Base-by-base conservation (phyloP, 2,113 vertebrate genomes). In the Amia ocellicauda region DNA sequence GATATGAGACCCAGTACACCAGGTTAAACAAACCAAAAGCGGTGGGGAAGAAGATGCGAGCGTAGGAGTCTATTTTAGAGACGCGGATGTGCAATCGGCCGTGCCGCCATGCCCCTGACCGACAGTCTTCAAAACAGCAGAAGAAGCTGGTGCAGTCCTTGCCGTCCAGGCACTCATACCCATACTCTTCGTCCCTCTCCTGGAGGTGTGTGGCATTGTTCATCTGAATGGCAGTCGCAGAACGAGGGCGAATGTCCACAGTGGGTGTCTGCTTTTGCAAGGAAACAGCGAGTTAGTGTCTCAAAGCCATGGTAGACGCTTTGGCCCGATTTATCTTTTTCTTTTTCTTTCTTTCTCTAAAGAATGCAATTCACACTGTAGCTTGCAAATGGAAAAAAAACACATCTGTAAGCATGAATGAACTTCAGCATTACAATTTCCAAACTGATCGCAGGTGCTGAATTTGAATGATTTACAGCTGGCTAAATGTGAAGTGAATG, bases 71-170 rank as follows among this genome's bases (percentile, higher is more conserved):
- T 91, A 99, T 96, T 88, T 98, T 99, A 62, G 96, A 91, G 11
- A 99, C 77, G 56, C 94, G 96, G 72, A 99, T 99, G 55, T 99
- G 97, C 90, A 99, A 91, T 58, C 97, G 88, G 54, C 97, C 97
- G 0, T 97, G 96, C 69, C 96, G 76, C 97, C 97, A 99, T 0
- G 97, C 96, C 59, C 97, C 97, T 0, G 96, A 96, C 82, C 95
- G 93, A 71, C 97, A 99, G 70, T 99, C 97, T 74, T 99, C 95
- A 45, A 99, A 99, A 77, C 97, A 99, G 88, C 97, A 99, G 82
- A 99, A 99, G 86, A 99, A 99, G 71, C 95, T 98, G 85, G 96
- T 92, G 88, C 96, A 99, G 93, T 99, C 96, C 85, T 99, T 99
- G 67, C 97, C 97, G 4, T 99, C 97, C 4, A 99, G 91, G 82